phyloP scores from a whole-genome alignment of 2,888 invertebrate species.

The Acronicta aceris region DNA sequence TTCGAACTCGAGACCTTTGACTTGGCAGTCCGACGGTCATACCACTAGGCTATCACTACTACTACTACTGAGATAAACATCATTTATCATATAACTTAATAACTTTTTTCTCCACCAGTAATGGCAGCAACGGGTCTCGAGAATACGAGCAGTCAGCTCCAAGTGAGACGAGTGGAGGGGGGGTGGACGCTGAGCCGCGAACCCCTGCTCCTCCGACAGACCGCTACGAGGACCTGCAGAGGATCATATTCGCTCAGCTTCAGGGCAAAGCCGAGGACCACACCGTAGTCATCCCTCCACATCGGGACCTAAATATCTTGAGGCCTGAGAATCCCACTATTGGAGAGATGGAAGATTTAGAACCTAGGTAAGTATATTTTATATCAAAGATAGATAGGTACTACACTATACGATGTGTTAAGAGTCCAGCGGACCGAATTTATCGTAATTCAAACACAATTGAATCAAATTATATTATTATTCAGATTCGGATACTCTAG shows the following conservation, averaged over 20 bases:
- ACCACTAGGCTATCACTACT: no score
- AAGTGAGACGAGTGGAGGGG: slow-evolving; percentile 79
- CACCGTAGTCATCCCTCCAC: slow-evolving; percentile 83
- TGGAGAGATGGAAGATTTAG: slow-evolving; percentile 91
- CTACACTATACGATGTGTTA: no score
- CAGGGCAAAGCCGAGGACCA: slow-evolving; percentile 87
- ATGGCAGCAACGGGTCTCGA: slow-evolving; percentile 80
- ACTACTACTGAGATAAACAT: no score
- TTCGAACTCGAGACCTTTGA: no score
- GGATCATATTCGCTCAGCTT: slow-evolving; percentile 85
- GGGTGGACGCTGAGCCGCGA: slow-evolving; percentile 68
- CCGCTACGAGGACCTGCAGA: slow-evolving; percentile 90
- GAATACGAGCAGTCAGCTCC: slow-evolving; percentile 85
- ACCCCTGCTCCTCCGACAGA: slow-evolving; percentile 87
- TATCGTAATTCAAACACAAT: no score
- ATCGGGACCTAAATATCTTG: slow-evolving; percentile 86
- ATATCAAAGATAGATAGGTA: neutral
- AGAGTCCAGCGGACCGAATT: no score
- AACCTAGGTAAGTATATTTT: slow-evolving; percentile 84
- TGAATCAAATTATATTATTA: no score
- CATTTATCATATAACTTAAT: no score
- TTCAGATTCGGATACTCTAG: no score
- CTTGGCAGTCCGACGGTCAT: no score
- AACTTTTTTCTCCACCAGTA: slow-evolving; percentile 64
- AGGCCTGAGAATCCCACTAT: slow-evolving; percentile 92